A percentile compares a stretch with the other conserved stretches of the same genome.
phyloP scores from a whole-genome alignment of 2,888 invertebrate genomes.

The Hetaerina titia region DNA sequence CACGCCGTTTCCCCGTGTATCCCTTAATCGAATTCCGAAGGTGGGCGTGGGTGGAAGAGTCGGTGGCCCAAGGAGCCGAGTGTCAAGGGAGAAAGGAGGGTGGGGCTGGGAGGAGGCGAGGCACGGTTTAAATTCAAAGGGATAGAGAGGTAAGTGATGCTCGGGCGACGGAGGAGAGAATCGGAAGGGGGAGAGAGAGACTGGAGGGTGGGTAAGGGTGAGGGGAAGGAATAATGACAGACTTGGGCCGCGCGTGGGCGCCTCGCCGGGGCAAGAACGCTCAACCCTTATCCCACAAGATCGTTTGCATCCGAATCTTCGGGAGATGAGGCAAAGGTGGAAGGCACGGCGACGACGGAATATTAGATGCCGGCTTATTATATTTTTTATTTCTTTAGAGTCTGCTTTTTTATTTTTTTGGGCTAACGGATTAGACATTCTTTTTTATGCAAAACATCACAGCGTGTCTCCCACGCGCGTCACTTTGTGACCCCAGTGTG shows the following conservation, averaged over 20 bases:
- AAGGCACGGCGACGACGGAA: not conserved
- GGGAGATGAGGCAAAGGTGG: not conserved
- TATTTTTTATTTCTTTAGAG: not conserved
- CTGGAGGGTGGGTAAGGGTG: no score
- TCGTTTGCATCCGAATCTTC: slow-evolving; percentile 33
- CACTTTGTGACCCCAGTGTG: no score
- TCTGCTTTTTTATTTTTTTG: not conserved
- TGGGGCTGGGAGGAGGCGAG: not conserved
- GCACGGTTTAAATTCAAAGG: not conserved
- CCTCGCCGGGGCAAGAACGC: not conserved
- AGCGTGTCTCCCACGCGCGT: not conserved
- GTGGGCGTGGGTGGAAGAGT: slow-evolving; percentile 34
- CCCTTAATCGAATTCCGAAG: slow-evolving; percentile 50
- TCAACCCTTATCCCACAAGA: not conserved
- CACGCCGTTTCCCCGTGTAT: slow-evolving; percentile 36
- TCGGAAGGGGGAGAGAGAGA: not conserved
- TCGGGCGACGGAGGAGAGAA: not conserved
- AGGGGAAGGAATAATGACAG: not conserved
- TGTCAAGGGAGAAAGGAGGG: not conserved
- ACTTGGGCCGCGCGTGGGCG: not conserved
- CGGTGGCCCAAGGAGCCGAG: not conserved
- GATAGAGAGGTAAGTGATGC: not conserved
- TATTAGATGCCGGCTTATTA: not conserved
- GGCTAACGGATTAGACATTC: not conserved
- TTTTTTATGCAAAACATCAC: not conserved